These are phyloP conservation scores for Diploptera punctata DNA, from an alignment of 2,888 invertebrate genomes.

Conservation along the genomic window DNA sequence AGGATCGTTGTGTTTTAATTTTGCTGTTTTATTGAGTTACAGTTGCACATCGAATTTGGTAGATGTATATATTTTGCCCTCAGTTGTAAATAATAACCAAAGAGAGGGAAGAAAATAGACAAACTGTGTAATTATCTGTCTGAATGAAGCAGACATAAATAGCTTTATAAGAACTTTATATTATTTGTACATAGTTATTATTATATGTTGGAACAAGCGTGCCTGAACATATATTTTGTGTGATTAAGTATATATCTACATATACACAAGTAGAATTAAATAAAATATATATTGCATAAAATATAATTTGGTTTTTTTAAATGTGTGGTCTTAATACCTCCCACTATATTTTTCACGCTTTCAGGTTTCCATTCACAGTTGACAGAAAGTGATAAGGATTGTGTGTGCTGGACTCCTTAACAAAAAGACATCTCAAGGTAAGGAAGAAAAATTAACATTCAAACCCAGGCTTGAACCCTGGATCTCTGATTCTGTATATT, in stretches of 20 bases:
- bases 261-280: slow-evolving; percentile 20
- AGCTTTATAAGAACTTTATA: slow-evolving; percentile 15
- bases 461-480: too few relatives aligned
- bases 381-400: too few relatives aligned
- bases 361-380: too few relatives aligned
- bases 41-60: slow-evolving; percentile 13
- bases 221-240: slow-evolving; percentile 31
- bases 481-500: too few relatives aligned
- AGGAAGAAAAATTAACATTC: too few relatives aligned
- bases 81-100: slow-evolving; percentile 11
- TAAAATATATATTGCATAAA: slow-evolving; percentile 22
- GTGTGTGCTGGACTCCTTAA: too few relatives aligned
- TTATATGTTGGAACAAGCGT: slow-evolving; percentile 17
- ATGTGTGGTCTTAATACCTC: too few relatives aligned
- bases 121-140: neutral
- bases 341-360: too few relatives aligned
- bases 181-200: slow-evolving; percentile 24
- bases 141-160: neutral
- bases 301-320: neutral
- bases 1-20: too few relatives aligned
- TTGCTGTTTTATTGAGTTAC: too few relatives aligned
- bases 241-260: slow-evolving; percentile 22
- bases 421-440: too few relatives aligned
- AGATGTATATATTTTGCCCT: neutral
- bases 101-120: neutral